Evolutionary conservation across 2,888 invertebrate species (phyloP).

Genomic region (Drosophila subquinaria): DNA sequence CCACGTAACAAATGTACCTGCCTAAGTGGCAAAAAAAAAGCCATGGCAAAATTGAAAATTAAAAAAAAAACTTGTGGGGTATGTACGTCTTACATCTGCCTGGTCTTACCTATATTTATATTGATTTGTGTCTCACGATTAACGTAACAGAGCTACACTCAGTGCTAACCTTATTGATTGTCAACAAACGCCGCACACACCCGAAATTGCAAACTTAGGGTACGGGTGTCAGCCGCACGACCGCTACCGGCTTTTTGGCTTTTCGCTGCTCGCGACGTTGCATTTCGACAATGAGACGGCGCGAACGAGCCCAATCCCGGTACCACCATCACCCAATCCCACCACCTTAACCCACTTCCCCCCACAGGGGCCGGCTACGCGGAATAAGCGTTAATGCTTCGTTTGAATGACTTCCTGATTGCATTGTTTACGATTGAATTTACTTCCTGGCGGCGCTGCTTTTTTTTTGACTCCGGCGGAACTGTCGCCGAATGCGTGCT

Average conservation of each 20-base stretch:
- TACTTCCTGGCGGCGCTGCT: constrained; percentile 66
- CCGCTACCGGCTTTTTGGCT: constrained; percentile 64
- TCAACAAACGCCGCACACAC: not conserved
- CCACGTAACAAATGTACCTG: constrained; percentile 79
- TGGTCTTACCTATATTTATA: not conserved
- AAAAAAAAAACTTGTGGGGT: constrained; percentile 17
- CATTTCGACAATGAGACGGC: constrained; percentile 77
- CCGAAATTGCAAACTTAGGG: not conserved
- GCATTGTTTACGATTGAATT: constrained; percentile 86
- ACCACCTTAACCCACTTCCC: constrained; percentile 6
- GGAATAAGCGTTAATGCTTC: constrained; percentile 85
- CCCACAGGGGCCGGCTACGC: constrained; percentile 64
- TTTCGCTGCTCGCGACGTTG: constrained; percentile 54
- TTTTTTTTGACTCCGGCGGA: constrained; percentile 56
- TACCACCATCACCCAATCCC: constrained; percentile 24
- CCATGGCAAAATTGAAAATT: constrained; percentile 61
- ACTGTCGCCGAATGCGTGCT: constrained; percentile 75
- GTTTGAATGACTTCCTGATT: constrained; percentile 86
- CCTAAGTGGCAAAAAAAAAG: constrained; percentile 70
- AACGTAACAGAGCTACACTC: not conserved
- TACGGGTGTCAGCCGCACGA: constrained; percentile 35
- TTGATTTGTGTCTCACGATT: not conserved
- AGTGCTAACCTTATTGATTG: not conserved
- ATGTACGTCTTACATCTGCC: not conserved
- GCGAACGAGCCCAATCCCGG: constrained; percentile 47